Conservation (phyloP, 1,140 invertebrate genomes). For the Drosophila azteca region DNA sequence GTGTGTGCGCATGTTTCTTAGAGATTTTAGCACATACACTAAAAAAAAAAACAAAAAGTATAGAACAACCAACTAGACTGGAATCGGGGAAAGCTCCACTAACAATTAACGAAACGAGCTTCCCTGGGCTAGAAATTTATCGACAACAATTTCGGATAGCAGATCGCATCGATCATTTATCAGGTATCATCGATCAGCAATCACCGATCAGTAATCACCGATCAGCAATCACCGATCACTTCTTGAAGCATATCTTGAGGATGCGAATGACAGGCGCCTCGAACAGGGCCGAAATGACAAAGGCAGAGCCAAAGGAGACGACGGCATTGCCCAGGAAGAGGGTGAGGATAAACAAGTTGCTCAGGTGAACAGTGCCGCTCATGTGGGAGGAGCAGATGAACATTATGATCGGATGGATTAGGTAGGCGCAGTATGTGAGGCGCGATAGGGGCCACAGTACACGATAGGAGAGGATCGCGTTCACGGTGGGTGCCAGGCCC, state of each 20-base stretch:
- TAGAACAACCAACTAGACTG: slow-evolving; percentile 26
- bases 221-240: slow-evolving; percentile 25
- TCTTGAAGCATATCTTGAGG: slow-evolving; percentile 87
- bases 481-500: slow-evolving; percentile 89
- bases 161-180: neutral
- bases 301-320: slow-evolving; percentile 90
- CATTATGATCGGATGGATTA: slow-evolving; percentile 94
- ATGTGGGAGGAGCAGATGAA: slow-evolving; percentile 90
- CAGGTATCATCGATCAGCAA: neutral
- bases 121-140: slow-evolving; percentile 17
- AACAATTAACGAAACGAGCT: slow-evolving; percentile 27
- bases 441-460: slow-evolving; percentile 93
- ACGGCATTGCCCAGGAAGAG: slow-evolving; percentile 92
- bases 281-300: slow-evolving; percentile 90
- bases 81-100: neutral
- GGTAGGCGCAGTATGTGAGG: slow-evolving; percentile 95
- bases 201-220: slow-evolving; percentile 9
- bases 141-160: neutral
- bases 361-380: slow-evolving; percentile 90
- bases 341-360: slow-evolving; percentile 89
- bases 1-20: neutral
- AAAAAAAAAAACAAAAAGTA: slow-evolving; percentile 17
- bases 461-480: slow-evolving; percentile 91
- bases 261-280: slow-evolving; percentile 91
- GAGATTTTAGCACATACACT: neutral